Evolutionary conservation across 2,797 vertebrate genomes (phyloP), one percentile per base, ranked within the genome.

Genomic region (Vespertilio murinus): DNA sequence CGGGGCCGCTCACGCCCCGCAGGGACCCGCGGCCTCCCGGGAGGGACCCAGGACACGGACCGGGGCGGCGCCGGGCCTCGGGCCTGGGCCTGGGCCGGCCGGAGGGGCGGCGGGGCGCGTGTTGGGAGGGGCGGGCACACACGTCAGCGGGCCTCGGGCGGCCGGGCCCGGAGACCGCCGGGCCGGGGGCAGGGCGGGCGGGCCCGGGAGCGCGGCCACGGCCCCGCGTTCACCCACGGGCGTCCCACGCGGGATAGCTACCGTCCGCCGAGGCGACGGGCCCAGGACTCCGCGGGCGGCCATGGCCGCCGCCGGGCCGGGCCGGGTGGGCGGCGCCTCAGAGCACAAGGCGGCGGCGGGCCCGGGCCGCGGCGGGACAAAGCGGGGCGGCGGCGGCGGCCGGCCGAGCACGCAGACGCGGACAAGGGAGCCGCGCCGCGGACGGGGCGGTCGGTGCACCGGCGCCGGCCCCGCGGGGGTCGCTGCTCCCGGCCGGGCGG

Each of bases 201-300:
- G 91, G 71, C 61, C 91, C 67, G 73, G 94, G 90, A 28, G 23
- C 33, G 93, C 82, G 95, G 84, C 56, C 73, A 71, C 87, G 70
- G 95, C 95, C 95, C 96, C 94, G 88, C 91, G 93, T 86, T 61
- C 92, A 86, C 95, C 79, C 86, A 95, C 84, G 52, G 70, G 75
- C 92, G 89, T 77, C 33, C 70, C 87, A 91, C 84, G 9, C 16
- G 70, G 33, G 59, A 18, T 33, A 40, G 92, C 81, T 16, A 65
- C 20, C 56, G 45, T 56, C 81, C 88, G 71, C 93, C 22, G 65
- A 59, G 73, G 70, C 52, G 52, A 2, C n/a, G 70, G 80, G 91
- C 49, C 77, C 94, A 17, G 65, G 73, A 64, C 47, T 23, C 74
- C 45, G 22, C 49, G 33, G 74, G 75, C 47, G 71, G 71, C 16